Evolutionary conservation across 2,888 invertebrate genomes (phyloP), one percentile per base, ranked within the genome.

Genomic region (Geophilus truncorum): DNA sequence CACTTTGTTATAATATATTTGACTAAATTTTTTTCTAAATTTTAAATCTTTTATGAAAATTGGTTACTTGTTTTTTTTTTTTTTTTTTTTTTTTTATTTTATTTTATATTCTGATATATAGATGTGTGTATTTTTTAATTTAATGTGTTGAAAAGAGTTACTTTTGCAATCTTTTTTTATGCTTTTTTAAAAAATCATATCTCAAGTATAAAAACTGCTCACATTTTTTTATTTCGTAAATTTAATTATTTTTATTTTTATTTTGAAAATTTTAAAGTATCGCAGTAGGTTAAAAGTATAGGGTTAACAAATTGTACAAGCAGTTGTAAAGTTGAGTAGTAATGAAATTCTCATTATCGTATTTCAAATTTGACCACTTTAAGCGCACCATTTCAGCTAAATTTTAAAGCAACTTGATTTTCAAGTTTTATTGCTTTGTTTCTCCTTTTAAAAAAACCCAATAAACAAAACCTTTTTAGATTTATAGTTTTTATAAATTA

Each of bases 381-480:
- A 12, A 40, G 57, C 23, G 57, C 57, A 62, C n/a, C 57, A 23
- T 62, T 62, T 62, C 23, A 62, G 18, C 23, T 62, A 62, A 18
- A 62, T 62, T 62, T 62, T 62, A 21, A 62, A n/a, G 57, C 18
- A 21, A 21, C 21, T 51, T 51, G 4, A 5, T 10, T 18, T 12
- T 12, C 15, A 51, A 9, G 4, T 51, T 51, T n/a, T 23, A 21
- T 23, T 62, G n/a, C n/a, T n/a, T n/a, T n/a, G n/a, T n/a, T n/a
- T n/a, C n/a, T n/a, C n/a, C n/a, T 62, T 62, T 40, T 40, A 40
- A 40, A 57, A 51, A n/a, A 57, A 62, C 21, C 57, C 21, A 62
- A 62, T 62, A 62, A 62, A 62, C n/a, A n/a, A n/a, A n/a, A 62
- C 21, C 57, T 62, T 62, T 62, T 62, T 62, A 62, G 57, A 62